Evolutionary conservation across 2,113 vertebrate genomes (phyloP), one percentile per base, ranked within the genome.

Genomic region (Gallinago paraguaiae): DNA sequence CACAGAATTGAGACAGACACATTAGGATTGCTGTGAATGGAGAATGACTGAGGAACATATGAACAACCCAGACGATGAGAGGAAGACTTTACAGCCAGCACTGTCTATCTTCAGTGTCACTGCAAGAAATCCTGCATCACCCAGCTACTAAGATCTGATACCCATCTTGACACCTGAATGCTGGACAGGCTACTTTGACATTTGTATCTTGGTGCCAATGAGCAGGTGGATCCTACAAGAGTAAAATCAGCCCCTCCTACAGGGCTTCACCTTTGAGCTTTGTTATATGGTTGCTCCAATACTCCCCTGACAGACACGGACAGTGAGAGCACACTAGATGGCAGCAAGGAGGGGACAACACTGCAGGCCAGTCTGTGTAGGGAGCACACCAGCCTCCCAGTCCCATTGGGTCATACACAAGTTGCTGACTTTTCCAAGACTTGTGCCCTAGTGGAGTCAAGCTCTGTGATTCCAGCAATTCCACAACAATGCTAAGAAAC

Each of bases 371-470:
- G 7, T 5, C 48, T 24, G 27, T 4, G 37, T 4, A 28, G 0
- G 0, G 24, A 13, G 10, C 45, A 65, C 54, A 22, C 7, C 1
- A 0, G 10, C 63, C 25, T 28, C n/a, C 48, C 8, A 2, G 56
- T 3, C 13, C 54, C 18, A 0, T 2, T 6, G 8, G 60, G 24
- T 5, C 35, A 33, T 2, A n/a, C 17, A 23, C 15, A n/a, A 30
- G 59, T 2, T 13, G 31, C n/a, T 30, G 1, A 20, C 11, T 12
- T 22, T 75, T 17, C 28, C 31, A 33, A 25, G 33, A 6, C 6
- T 7, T 41, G 41, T 8, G 39, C 11, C 17, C 8, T 16, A 13
- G 2, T 10, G 17, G 30, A 53, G 45, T 22, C 57, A 56, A 56
- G 70, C 13, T 24, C 60, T 41, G 20, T 6, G n/a, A 50, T 25